A percentile compares a stretch with the other conserved stretches of the same genome.
Conservation (phyloP, 2,888 invertebrate species). For the Heliconius ismenius region DNA sequence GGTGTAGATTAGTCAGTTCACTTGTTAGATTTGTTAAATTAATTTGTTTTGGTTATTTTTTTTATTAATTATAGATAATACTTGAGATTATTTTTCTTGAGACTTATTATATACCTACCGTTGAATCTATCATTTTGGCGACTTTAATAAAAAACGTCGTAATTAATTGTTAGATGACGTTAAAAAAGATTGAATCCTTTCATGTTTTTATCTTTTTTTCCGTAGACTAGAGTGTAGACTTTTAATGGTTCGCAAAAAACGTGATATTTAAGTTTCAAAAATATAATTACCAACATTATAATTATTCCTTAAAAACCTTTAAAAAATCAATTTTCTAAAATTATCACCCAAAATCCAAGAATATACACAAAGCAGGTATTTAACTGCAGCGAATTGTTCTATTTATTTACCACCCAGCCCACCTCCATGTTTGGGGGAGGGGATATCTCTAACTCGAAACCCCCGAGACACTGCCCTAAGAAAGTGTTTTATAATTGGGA, state of each 20-base stretch:
- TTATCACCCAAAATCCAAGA: constrained; percentile 13
- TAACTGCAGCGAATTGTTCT: constrained; percentile 41
- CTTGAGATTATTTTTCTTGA: no score
- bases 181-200: no score
- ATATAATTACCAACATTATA: neutral
- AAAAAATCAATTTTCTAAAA: neutral
- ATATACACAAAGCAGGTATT: constrained; percentile 34
- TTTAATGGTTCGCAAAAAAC: neutral
- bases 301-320: neutral
- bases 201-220: no score
- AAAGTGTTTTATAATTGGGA: constrained; percentile 43
- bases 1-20: neutral
- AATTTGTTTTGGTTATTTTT: no score
- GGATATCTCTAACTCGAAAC: constrained; percentile 61
- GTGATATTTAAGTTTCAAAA: neutral
- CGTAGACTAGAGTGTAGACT: no score
- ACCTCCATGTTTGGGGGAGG: constrained; percentile 33
- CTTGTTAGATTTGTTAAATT: neutral
- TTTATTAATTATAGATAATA: no score
- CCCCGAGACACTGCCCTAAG: constrained; percentile 44
- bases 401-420: constrained; percentile 35
- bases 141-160: no score
- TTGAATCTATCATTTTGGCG: no score
- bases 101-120: no score
- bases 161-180: no score